phyloP scores from a whole-genome alignment of 2,113 vertebrate species.

The Centropus unirufus region DNA sequence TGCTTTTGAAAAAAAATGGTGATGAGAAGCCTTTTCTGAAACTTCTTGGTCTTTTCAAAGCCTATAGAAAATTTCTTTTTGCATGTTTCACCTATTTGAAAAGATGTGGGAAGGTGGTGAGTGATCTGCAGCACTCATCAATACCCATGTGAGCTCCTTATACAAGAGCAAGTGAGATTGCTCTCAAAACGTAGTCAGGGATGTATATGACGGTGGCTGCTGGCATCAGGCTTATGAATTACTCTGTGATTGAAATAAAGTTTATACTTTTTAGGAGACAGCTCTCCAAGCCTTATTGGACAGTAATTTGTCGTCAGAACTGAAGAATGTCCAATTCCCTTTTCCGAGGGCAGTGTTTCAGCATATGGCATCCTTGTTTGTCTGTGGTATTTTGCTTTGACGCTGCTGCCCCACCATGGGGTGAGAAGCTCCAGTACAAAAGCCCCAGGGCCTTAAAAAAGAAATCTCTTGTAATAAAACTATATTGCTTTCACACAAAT shows the following conservation, averaged over 20 bases:
- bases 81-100: background rate
- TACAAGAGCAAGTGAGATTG: background rate
- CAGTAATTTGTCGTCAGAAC: background rate
- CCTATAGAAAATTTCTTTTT: background rate
- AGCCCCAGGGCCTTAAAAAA: background rate
- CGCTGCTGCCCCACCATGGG: rapidly evolving
- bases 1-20: background rate
- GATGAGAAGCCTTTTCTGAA: background rate
- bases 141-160: background rate
- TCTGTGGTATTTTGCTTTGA: background rate
- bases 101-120: slow-evolving; percentile 15
- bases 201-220: background rate
- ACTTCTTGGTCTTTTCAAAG: slow-evolving; percentile 3
- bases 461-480: background rate
- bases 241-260: background rate
- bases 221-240: background rate
- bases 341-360: background rate
- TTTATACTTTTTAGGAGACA: background rate
- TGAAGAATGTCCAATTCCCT: background rate
- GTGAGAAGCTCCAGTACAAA: background rate
- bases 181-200: background rate
- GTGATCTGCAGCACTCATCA: background rate
- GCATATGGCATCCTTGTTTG: background rate
- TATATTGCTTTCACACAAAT: background rate
- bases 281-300: background rate